These are phyloP conservation scores for Limosa lapponica DNA, from an alignment of 2,797 vertebrate species.

Conservation along the genomic window DNA sequence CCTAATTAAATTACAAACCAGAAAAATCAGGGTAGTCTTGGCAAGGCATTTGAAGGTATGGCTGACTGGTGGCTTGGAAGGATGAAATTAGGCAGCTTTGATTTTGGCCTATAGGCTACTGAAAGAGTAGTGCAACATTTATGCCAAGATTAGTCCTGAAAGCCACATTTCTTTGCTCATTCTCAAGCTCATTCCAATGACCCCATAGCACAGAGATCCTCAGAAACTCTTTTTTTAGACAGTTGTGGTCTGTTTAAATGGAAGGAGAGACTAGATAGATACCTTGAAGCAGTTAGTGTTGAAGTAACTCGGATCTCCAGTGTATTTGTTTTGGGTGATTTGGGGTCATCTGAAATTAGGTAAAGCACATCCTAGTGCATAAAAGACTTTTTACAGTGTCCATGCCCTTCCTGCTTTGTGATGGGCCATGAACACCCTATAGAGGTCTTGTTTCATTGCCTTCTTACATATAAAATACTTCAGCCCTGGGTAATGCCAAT, in stretches of 20 bases:
- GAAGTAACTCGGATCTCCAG: neutral
- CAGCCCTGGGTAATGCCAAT: neutral
- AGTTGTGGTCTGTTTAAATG: accelerated
- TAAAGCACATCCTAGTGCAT: too few species aligned
- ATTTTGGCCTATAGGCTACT: neutral
- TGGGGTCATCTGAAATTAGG: neutral
- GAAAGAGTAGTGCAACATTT: neutral
- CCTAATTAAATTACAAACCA: neutral
- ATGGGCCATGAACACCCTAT: too few species aligned
- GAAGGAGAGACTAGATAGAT: neutral
- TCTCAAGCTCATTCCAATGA: neutral
- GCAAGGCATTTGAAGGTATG: neutral
- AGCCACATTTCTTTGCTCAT: neutral
- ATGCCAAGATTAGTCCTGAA: neutral
- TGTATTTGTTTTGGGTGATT: accelerated
- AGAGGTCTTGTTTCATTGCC: neutral
- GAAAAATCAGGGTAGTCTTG: neutral
- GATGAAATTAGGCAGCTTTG: neutral
- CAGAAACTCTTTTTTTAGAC: neutral
- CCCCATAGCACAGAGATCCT: neutral
- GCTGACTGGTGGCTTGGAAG: neutral
- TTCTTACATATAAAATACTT: neutral
- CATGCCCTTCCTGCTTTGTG: neutral
- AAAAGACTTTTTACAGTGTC: neutral
- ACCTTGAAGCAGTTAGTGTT: neutral